phyloP scores from a whole-genome alignment of 37 sponge, comb jelly and placozoan species.

The Halisarca cf. caerulea region DNA sequence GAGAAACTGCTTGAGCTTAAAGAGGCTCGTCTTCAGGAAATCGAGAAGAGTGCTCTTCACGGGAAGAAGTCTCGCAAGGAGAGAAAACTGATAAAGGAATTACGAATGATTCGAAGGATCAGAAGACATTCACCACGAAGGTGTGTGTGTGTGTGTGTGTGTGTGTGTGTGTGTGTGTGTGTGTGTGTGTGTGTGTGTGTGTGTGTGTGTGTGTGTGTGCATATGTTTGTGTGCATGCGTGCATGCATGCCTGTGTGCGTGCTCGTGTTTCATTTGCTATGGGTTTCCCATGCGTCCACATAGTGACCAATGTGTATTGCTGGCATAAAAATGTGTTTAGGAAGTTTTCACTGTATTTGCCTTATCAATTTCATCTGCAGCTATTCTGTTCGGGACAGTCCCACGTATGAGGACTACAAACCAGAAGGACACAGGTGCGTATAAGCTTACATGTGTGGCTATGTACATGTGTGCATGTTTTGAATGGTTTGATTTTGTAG shows the following conservation, averaged over 20 bases:
- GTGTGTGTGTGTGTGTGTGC: no score
- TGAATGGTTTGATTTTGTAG: no score
- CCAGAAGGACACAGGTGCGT: slow-evolving; percentile 2
- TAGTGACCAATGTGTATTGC: no score
- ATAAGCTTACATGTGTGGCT: not conserved
- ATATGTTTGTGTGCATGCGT: no score
- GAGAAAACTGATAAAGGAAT: slow-evolving; percentile 44
- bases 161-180: not conserved
- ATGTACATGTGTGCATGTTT: no score
- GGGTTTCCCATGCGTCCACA: no score
- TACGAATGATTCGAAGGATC: not conserved
- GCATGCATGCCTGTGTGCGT: no score
- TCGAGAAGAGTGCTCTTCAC: slow-evolving; percentile 51
- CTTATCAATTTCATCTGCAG: no score
- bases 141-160: slow-evolving; percentile 26
- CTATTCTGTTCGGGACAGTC: not conserved
- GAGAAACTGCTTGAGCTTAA: slow-evolving; percentile 36
- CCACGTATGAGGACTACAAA: slow-evolving; percentile 2
- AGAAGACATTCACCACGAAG: not conserved
- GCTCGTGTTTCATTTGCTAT: no score
- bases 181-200: not conserved
- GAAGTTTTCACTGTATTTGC: no score
- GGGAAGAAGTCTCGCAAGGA: slow-evolving; percentile 54
- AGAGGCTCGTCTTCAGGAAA: slow-evolving; percentile 33
- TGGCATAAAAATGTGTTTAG: no score